Evolutionary conservation across 1,140 invertebrate species (phyloP).

Genomic region (Acromyrmex echinatior): DNA sequence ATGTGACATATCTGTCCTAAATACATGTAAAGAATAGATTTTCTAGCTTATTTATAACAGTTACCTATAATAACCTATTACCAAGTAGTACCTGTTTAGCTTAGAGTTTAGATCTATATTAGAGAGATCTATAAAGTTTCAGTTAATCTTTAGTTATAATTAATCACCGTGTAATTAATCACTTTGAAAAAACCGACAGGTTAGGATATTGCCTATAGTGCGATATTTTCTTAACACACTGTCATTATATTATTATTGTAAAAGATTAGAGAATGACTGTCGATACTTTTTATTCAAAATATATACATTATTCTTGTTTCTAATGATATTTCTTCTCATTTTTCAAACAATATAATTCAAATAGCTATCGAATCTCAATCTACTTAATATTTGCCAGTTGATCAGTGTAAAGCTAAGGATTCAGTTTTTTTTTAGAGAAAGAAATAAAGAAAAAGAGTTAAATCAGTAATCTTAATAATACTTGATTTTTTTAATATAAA

Average conservation of each 20-base stretch:
- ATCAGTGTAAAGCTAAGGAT: no score
- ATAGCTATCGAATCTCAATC: not conserved
- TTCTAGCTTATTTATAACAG: not conserved
- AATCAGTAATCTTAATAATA: not conserved
- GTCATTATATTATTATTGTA: not conserved
- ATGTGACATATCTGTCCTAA: no score
- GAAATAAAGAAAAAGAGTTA: not conserved
- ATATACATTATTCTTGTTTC: not conserved
- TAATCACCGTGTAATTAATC: not conserved
- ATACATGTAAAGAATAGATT: not conserved
- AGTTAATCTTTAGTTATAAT: not conserved
- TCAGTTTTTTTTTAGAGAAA: not conserved
- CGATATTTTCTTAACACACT: not conserved
- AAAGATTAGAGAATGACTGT: not conserved
- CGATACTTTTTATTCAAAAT: not conserved
- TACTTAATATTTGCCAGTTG: not conserved
- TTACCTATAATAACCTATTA: not conserved
- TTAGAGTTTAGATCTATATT: not conserved
- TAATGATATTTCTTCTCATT: not conserved
- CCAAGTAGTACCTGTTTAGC: not conserved
- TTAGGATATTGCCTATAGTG: not conserved
- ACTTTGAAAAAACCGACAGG: not conserved
- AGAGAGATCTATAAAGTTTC: not conserved
- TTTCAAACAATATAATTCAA: not conserved
- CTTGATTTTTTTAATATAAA: not conserved